Base-by-base conservation (phyloP, 2,888 invertebrate species). In the Cremastinae sp. region DNA sequence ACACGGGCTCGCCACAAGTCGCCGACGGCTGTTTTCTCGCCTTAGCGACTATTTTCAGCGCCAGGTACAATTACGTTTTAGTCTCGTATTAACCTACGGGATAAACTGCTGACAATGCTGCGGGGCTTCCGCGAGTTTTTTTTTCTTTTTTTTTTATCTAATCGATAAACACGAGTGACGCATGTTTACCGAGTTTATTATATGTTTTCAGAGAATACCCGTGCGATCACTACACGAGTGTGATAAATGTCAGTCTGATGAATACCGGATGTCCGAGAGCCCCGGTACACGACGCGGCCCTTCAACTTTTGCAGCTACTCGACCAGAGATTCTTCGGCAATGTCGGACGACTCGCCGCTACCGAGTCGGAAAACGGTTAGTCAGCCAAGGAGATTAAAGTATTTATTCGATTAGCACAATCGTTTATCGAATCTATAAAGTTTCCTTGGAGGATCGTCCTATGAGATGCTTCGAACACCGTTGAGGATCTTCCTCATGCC, bases 11-110 rank as follows among this genome's bases (percentile, higher is more conserved):
- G 5, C 94, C 95, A 1, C 94, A 96, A 79, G 97, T 98, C 43
- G 98, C 98, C 0, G 98, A 98, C 90, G 97, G 97, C 0, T 99
- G 99, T 89, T 99, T 99, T 90, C 93, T 97, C 88, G 98, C 98
- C 2, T 92, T 99, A 64, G 97, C 98, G 2, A 96, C 98, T 5
- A 96, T 99, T 83, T 99, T 99, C 91, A 98, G 98, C 87, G 96
- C 98, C 58, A 94, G 96, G 97, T 97, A n/a, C n/a, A 90, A 90
- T 54, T 66, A 14, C 16, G 18, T 41, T 2, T 12, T 2, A 41
- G 12, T 9, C n/a, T 28, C 8, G 14, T 45, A 58, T 20, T 47
- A 22, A 22, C 8, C 9, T 9, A 38, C 5, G 1, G 36, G 28
- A 51, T 53, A 7, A n/a, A n/a, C n/a, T 43, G 12, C 18, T 5